phyloP scores from a whole-genome alignment of 2,797 vertebrate genomes.

The Pseudochromis fuscus region DNA sequence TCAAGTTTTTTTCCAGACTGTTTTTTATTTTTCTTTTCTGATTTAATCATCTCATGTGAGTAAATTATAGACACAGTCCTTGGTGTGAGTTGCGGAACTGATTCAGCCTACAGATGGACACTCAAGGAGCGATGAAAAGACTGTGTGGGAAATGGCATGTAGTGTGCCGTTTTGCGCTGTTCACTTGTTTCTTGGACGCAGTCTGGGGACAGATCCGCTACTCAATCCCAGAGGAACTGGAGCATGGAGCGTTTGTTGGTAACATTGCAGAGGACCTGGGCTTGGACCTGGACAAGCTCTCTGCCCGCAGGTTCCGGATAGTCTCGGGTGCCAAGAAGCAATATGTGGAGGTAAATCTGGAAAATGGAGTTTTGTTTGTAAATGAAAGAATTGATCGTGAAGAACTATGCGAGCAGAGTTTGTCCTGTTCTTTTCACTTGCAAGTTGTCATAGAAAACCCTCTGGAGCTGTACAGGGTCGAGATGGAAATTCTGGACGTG shows the following conservation, averaged over 20 bases:
- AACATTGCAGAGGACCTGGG: conserved; percentile 86
- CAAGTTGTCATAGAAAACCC: conserved; percentile 86
- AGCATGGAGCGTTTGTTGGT: conserved; percentile 85
- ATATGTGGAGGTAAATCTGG: conserved; percentile 84
- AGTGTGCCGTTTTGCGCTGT: conserved; percentile 65
- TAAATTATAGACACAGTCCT: conserved; percentile 11
- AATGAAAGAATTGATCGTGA: conserved; percentile 85
- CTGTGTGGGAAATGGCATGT: conserved; percentile 62
- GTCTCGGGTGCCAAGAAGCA: conserved; percentile 83
- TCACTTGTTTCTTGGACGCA: conserved; percentile 76
- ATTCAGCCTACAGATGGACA: conserved; percentile 70
- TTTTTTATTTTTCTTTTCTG: conserved; percentile 39
- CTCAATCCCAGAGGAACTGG: conserved; percentile 84
- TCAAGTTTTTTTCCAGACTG: conserved; percentile 58
- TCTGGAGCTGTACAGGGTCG: conserved; percentile 84
- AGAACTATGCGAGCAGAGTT: conserved; percentile 84
- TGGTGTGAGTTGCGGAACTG: conserved; percentile 20
- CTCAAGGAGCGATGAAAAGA: conserved; percentile 38
- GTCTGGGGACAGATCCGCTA: conserved; percentile 83
- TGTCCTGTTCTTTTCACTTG: conserved; percentile 83
- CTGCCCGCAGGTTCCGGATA: conserved; percentile 82
- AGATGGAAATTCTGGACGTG: conserved; percentile 84
- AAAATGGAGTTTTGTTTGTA: conserved; percentile 84
- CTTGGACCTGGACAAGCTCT: conserved; percentile 80
- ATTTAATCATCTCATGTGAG: conserved; percentile 18